phyloP scores from a whole-genome alignment of 2,113 vertebrate genomes.

The Leucosticte australis region DNA sequence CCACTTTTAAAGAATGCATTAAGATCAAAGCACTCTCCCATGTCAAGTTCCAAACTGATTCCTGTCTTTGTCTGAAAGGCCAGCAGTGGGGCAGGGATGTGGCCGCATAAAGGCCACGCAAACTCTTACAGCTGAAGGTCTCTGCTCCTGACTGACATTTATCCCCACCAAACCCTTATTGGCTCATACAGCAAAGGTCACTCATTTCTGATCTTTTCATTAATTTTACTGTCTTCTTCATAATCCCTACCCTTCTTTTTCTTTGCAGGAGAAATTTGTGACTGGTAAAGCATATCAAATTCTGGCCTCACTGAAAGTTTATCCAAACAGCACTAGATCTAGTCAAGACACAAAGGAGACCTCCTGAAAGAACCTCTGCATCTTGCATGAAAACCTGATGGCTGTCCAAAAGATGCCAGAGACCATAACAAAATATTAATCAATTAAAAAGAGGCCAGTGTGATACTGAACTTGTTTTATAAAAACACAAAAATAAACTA shows the following conservation, averaged over 20 bases:
- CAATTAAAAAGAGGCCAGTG: not conserved
- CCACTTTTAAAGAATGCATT: not conserved
- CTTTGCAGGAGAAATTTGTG: not conserved
- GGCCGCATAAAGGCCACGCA: not conserved
- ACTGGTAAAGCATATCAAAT: not conserved
- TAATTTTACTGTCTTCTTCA: not conserved
- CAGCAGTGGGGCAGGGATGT: not conserved
- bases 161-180: not conserved
- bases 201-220: not conserved
- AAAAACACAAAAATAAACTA: not conserved
- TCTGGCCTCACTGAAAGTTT: not conserved
- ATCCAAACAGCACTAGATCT: not conserved
- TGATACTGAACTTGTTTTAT: not conserved
- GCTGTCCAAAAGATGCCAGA: not conserved
- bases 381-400: not conserved
- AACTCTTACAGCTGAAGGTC: not conserved
- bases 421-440: not conserved
- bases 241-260: not conserved
- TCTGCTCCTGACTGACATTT: not conserved
- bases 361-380: not conserved
- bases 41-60: not conserved
- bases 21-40: not conserved
- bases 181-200: not conserved
- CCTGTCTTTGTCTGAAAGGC: not conserved
- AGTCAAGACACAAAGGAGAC: not conserved